A percentile compares a stretch with the other conserved stretches of the same genome.
These are phyloP conservation scores for Philypnodon macrostomus DNA, from an alignment of 2,797 vertebrate genomes.

Conservation along the genomic window DNA sequence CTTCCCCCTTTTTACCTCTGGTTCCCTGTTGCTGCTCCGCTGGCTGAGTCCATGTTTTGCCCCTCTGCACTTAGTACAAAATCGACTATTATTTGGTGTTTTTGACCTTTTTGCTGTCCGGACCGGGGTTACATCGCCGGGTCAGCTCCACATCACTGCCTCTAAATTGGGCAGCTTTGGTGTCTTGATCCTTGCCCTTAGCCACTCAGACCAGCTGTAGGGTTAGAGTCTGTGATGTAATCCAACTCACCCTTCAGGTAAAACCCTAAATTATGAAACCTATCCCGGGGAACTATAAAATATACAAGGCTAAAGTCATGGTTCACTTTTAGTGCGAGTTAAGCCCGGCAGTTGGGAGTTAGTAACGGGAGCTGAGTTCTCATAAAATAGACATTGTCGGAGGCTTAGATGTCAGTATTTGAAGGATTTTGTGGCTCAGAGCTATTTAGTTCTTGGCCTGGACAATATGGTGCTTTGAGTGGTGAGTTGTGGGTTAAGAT, in stretches of 20 bases:
- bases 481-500: background rate
- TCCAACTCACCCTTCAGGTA: background rate
- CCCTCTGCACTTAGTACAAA: background rate
- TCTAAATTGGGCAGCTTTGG: background rate
- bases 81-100: background rate
- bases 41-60: conserved; percentile 56
- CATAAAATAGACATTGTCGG: conserved; percentile 4
- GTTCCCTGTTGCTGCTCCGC: too few species aligned
- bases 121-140: conserved; percentile 2
- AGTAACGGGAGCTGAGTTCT: background rate
- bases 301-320: conserved; percentile 1
- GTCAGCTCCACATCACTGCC: conserved; percentile 1
- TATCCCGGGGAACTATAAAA: background rate
- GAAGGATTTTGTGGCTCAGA: background rate
- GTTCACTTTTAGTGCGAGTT: conserved; percentile 9
- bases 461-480: background rate
- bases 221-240: conserved; percentile 3
- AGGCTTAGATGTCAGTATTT: conserved; percentile 1
- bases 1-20: too few species aligned
- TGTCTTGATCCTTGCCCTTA: conserved; percentile 4
- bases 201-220: background rate
- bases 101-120: background rate
- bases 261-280: background rate
- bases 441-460: background rate
- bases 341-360: conserved; percentile 1